Conservation (phyloP, 2,113 vertebrate species). For the Cichladusa arquata region DNA sequence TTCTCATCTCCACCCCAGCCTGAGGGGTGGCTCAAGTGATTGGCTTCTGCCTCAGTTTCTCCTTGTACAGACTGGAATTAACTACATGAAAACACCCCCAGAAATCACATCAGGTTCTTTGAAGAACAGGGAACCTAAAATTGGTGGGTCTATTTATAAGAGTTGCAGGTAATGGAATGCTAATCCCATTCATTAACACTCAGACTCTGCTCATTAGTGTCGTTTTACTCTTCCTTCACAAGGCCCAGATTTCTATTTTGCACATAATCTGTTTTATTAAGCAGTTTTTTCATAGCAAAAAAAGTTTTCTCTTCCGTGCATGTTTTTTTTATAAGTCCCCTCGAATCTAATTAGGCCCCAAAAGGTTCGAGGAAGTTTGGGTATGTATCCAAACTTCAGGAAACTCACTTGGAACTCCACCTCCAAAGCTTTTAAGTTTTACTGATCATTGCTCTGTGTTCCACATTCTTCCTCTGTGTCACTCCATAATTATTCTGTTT, state of each 20-base stretch:
- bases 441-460: neutral
- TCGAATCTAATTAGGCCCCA: constrained; percentile 36
- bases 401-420: neutral
- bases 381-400: neutral
- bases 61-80: neutral
- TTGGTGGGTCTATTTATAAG: constrained; percentile 6
- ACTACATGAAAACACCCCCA: neutral
- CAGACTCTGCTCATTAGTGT: constrained; percentile 52
- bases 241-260: constrained; percentile 38
- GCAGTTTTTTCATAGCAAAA: constrained; percentile 12
- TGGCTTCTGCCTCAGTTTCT: neutral
- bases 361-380: constrained; percentile 28
- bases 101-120: neutral
- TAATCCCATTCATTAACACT: constrained; percentile 60
- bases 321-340: constrained; percentile 24
- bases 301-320: constrained; percentile 9
- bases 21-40: neutral
- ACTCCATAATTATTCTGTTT: neutral
- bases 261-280: constrained; percentile 55
- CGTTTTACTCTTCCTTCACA: constrained; percentile 14
- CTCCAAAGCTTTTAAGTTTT: neutral
- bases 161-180: constrained; percentile 41
- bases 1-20: neutral
- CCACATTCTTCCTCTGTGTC: neutral
- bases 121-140: neutral